phyloP scores from a whole-genome alignment of 1,140 invertebrate species.

The Brachionus paranguensis region DNA sequence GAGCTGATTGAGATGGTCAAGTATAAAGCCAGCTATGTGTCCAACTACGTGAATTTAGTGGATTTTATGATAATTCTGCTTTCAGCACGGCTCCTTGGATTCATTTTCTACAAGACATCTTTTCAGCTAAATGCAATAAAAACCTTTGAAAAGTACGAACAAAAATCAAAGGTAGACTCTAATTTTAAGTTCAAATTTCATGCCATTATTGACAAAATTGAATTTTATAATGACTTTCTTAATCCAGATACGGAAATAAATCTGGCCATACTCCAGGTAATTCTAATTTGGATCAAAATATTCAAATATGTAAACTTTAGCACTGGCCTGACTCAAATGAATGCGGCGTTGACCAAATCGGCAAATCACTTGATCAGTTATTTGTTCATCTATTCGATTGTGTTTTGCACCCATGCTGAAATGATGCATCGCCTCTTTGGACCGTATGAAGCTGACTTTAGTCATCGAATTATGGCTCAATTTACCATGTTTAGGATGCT shows the following conservation, averaged over 20 bases:
- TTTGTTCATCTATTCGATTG: conserved; percentile 1
- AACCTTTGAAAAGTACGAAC: neutral
- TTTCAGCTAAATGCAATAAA: neutral
- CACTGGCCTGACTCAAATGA: conserved; percentile 5
- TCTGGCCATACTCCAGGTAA: neutral
- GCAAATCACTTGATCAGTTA: neutral
- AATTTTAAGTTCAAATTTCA: neutral
- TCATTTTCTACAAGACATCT: neutral
- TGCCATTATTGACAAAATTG: neutral
- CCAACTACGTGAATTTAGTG: neutral
- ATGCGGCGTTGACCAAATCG: neutral
- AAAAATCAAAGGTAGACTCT: neutral
- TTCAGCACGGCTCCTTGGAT: neutral
- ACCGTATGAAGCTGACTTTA: neutral
- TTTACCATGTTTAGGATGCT: conserved; percentile 10
- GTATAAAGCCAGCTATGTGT: neutral
- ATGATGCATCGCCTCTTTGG: neutral
- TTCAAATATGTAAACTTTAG: conserved; percentile 25
- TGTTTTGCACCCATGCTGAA: conserved; percentile 1
- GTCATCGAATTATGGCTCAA: neutral
- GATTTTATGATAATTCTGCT: neutral
- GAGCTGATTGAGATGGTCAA: neutral
- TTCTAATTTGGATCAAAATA: conserved; percentile 22
- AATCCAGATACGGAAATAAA: neutral
- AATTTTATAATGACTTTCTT: neutral